Base-by-base conservation (phyloP, 1,140 invertebrate species). In the Lordiphosa clarofinis region DNA sequence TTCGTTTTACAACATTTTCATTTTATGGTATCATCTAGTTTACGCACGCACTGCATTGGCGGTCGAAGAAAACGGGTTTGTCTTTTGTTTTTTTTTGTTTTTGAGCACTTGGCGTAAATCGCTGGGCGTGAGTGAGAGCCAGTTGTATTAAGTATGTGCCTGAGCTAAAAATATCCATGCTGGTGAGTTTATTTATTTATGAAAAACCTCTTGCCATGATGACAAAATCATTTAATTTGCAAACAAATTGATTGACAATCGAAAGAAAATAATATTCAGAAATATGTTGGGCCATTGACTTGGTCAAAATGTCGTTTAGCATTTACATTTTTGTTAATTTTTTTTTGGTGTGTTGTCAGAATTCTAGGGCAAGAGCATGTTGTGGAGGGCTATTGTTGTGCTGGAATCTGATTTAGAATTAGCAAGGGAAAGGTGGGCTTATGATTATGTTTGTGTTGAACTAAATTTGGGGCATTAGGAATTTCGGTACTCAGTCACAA, bases 1-100 rank as follows among this genome's bases (percentile, higher is more conserved):
- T 50, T 44, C 42, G 42, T 12, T 68, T 68, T 68, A 10, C 35
- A 42, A 42, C 64, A 68, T 59, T 59, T 28, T 53, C 36, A 47
- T 68, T 68, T 68, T 53, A 59, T 68, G 64, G 64, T 47, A 68
- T 68, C 63, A 68, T 68, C 64, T 68, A 67, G 62, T 52, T 58
- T 46, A 57, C 62, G 63, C 64, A 62, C 48, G 38, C 24, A 12
- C 43, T 46, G 43, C 43, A 46, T 31, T 31, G 42, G 42, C 42
- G 42, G 42, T 28, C 21, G 42, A 28, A 12, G 11, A 46, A 46
- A 46, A 46, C 43, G 31, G 31, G 43, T 46, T 46, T 46, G 43
- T 31, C 31, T 44, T 21, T 44, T 19, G 4, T 46, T 31, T 19
- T 6, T 31, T 13, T 44, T 15, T 44, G 10, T 7, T 46, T 46